A percentile compares a stretch with the other conserved stretches of the same genome.
Evolutionary conservation across 1,140 invertebrate species (phyloP).

Genomic region (Drosophila suzukii): DNA sequence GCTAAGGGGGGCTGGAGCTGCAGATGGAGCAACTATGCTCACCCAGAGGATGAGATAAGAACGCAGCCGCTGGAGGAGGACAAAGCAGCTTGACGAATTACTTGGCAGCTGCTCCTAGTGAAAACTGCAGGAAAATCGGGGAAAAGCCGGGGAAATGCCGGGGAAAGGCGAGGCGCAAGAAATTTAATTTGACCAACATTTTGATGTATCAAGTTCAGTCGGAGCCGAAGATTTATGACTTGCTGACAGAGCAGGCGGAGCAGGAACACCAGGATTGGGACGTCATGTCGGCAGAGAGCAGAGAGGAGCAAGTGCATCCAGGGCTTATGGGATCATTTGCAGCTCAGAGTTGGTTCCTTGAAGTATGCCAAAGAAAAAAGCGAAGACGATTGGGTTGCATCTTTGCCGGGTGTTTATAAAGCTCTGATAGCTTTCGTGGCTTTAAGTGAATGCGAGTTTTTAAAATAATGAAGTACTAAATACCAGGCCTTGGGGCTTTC

Average conservation of each 20-base stretch:
- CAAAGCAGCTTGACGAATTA: conserved; percentile 77
- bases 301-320: conserved; percentile 12
- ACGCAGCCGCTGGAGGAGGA: conserved; percentile 35
- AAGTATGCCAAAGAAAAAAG: neutral
- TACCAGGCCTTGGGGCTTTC: too few species aligned
- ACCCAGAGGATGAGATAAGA: conserved; percentile 29
- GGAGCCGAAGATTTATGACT: conserved; percentile 51
- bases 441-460: neutral
- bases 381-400: conserved; percentile 2
- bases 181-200: conserved; percentile 76
- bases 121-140: conserved; percentile 1
- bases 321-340: conserved; percentile 30
- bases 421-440: neutral
- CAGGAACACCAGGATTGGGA: conserved; percentile 9
- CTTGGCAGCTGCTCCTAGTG: conserved; percentile 60
- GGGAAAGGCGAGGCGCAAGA: conserved; percentile 27
- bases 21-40: conserved; percentile 23
- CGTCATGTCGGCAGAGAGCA: conserved; percentile 2
- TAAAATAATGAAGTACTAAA: too few species aligned
- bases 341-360: conserved; percentile 1
- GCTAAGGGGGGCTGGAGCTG: conserved; percentile 2
- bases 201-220: conserved; percentile 56
- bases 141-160: neutral
- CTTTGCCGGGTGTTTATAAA: neutral
- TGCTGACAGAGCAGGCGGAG: conserved; percentile 41